Percentiles rank a stretch among this genome's conserved stretches.
Conservation (phyloP, 2,797 vertebrate species). For the Sphenopsis melanotis region DNA sequence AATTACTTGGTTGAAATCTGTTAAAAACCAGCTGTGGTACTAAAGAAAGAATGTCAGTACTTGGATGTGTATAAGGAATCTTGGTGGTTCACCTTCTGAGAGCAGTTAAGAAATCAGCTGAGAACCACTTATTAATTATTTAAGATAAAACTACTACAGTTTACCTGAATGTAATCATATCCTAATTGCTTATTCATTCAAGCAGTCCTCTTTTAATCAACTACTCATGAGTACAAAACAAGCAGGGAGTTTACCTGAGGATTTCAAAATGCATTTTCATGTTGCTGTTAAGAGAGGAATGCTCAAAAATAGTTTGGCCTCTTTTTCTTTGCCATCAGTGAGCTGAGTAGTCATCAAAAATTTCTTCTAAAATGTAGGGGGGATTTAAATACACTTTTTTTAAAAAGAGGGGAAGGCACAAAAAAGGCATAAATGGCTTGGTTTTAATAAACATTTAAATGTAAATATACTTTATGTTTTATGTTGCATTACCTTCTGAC, state of each 20-base stretch:
- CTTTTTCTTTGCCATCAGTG: neutral
- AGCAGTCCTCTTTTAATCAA: slow-evolving; percentile 53
- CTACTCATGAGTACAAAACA: slow-evolving; percentile 36
- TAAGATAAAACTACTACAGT: slow-evolving; percentile 28
- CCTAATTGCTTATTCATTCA: slow-evolving; percentile 65
- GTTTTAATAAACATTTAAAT: neutral
- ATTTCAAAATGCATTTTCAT: slow-evolving; percentile 3
- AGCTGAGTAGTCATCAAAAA: neutral
- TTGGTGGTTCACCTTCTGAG: slow-evolving; percentile 13
- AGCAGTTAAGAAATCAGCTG: slow-evolving; percentile 5
- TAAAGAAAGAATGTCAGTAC: neutral
- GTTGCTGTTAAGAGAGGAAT: neutral
- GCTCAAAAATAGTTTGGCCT: neutral
- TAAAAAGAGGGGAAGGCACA: neutral
- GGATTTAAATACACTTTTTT: neutral
- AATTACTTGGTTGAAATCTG: neutral
- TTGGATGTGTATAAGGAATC: neutral
- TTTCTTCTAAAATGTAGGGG: neutral
- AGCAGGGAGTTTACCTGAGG: slow-evolving; percentile 44
- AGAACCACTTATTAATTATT: slow-evolving; percentile 27
- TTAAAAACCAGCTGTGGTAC: neutral
- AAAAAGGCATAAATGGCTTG: neutral
- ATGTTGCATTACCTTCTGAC: neutral
- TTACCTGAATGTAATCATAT: slow-evolving; percentile 50
- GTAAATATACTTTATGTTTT: neutral